phyloP scores from a whole-genome alignment of 2,888 invertebrate species.

The Synergus umbraculus region DNA sequence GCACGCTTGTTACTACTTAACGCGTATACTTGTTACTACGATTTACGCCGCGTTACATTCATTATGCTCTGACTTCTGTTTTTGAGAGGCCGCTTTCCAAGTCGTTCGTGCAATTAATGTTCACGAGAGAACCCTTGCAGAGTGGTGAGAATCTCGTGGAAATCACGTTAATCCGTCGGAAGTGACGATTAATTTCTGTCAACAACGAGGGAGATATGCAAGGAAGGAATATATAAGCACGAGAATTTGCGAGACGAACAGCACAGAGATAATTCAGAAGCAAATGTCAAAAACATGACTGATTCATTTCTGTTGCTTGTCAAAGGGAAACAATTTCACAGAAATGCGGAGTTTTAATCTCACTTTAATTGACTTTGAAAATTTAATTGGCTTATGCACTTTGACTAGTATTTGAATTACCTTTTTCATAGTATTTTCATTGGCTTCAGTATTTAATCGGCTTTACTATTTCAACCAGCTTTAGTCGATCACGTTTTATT shows the following conservation, averaged over 20 bases:
- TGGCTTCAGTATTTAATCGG: neutral
- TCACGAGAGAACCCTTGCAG: slow-evolving; percentile 41
- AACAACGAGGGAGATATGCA: neutral
- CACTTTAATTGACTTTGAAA: neutral
- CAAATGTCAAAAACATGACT: neutral
- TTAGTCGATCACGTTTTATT: neutral
- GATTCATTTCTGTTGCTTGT: neutral
- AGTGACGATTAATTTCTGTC: slow-evolving; percentile 45
- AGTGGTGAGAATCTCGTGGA: slow-evolving; percentile 13
- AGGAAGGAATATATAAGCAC: neutral
- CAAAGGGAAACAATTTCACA: neutral
- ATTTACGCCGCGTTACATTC: slow-evolving; percentile 58
- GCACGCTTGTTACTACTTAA: slow-evolving; percentile 59
- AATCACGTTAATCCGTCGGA: slow-evolving; percentile 49
- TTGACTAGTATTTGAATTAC: neutral
- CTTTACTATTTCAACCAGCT: neutral
- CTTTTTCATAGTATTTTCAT: neutral
- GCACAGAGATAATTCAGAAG: neutral
- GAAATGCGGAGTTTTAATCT: neutral
- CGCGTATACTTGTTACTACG: slow-evolving; percentile 56
- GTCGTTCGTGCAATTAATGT: slow-evolving; percentile 60
- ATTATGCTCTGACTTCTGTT: slow-evolving; percentile 48
- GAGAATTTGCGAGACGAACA: neutral
- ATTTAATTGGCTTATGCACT: neutral
- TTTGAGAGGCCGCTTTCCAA: slow-evolving; percentile 43